Evolutionary conservation across 2,797 vertebrate species (phyloP).

Genomic region (Salarias fasciatus): DNA sequence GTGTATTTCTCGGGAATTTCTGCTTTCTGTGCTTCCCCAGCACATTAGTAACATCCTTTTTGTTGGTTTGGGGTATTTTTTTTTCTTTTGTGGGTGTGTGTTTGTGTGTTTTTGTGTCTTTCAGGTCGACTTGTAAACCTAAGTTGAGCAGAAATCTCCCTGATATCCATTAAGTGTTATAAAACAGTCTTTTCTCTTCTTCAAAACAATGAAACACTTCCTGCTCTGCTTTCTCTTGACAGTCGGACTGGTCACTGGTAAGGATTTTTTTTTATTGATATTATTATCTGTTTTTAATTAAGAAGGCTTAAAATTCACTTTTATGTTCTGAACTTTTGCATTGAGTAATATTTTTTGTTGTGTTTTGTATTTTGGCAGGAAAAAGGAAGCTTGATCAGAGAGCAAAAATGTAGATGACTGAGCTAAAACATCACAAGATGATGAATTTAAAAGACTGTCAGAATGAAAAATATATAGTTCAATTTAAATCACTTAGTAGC

Average conservation of each 20-base stretch:
- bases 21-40: conserved; percentile 5
- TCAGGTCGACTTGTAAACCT: neutral
- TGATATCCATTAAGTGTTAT: conserved; percentile 2
- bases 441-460: too few species aligned
- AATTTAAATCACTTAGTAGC: too few species aligned
- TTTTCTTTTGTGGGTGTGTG: neutral
- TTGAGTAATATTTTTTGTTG: too few species aligned
- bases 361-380: too few species aligned
- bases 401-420: too few species aligned
- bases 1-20: conserved; percentile 2
- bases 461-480: too few species aligned
- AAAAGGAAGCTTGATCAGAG: too few species aligned
- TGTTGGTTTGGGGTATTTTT: neutral
- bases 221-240: conserved; percentile 58
- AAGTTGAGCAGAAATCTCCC: conserved; percentile 6
- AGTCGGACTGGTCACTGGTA: conserved; percentile 64
- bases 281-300: neutral
- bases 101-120: too few species aligned
- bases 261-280: conserved; percentile 17
- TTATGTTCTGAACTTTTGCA: too few species aligned
- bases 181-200: conserved; percentile 9
- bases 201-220: conserved; percentile 56
- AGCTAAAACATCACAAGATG: too few species aligned
- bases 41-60: neutral
- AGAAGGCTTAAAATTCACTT: too few species aligned